Conservation (phyloP, 1,140 invertebrate genomes). For the Drosophila pseudoananassae region DNA sequence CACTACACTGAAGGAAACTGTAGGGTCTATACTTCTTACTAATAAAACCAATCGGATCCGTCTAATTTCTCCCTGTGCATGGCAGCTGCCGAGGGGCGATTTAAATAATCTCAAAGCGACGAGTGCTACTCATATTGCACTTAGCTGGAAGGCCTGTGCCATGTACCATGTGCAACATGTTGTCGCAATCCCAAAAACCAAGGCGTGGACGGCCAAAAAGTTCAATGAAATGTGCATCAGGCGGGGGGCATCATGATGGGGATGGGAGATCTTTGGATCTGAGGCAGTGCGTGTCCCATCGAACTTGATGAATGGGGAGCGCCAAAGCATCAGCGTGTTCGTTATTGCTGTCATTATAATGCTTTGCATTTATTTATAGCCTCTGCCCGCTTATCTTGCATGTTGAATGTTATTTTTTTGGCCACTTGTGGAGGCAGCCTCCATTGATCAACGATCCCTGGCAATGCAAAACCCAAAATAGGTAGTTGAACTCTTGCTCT, state of each 20-base stretch:
- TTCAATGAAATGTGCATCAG: constrained; percentile 64
- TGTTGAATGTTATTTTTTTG: constrained; percentile 29
- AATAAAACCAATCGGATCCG: not conserved
- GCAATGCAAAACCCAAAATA: constrained; percentile 28
- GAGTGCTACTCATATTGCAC: constrained; percentile 79
- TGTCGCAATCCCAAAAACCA: constrained; percentile 58
- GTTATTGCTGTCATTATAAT: constrained; percentile 82
- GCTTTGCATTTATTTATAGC: constrained; percentile 74
- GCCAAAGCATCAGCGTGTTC: constrained; percentile 69
- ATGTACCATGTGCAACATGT: constrained; percentile 72
- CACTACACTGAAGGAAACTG: constrained; percentile 6
- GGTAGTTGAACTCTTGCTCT: constrained; percentile 66
- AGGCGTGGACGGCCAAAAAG: constrained; percentile 50
- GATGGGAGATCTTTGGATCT: constrained; percentile 10
- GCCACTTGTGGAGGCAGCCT: constrained; percentile 33
- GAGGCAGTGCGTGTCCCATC: constrained; percentile 55
- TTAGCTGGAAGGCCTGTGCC: constrained; percentile 49
- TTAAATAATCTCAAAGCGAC: constrained; percentile 69
- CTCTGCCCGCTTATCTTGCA: constrained; percentile 37
- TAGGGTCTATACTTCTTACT: not conserved
- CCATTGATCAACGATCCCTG: constrained; percentile 41
- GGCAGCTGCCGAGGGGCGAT: constrained; percentile 51
- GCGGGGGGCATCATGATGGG: not conserved
- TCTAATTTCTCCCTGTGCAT: not conserved
- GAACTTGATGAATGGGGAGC: constrained; percentile 79